phyloP scores from a whole-genome alignment of 2,888 invertebrate species.

The Scaptomyza tumidula region DNA sequence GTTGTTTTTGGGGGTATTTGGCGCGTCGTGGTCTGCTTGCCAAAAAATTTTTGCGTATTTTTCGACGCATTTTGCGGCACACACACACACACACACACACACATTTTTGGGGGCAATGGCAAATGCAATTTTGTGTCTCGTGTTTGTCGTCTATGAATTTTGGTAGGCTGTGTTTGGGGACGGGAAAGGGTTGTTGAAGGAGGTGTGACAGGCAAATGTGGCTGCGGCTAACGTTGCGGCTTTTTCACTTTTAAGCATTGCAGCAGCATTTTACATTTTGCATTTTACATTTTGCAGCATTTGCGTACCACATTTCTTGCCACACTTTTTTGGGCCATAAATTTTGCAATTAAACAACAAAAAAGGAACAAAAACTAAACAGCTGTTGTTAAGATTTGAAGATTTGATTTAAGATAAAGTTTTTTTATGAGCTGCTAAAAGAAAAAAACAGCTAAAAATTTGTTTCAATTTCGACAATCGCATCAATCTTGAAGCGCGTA shows the following conservation, averaged over 20 bases:
- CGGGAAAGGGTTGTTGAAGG: conserved; percentile 11
- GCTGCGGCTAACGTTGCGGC: conserved; percentile 69
- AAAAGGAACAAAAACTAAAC: conserved; percentile 18
- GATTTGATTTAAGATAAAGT: conserved; percentile 21
- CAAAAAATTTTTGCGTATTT: conserved; percentile 55
- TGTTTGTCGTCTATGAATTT: conserved; percentile 77
- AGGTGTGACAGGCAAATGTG: conserved; percentile 72
- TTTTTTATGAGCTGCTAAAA: no score
- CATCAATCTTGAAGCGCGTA: conserved; percentile 1
- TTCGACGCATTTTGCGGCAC: conserved; percentile 56
- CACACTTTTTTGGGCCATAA: conserved; percentile 49
- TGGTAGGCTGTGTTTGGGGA: conserved; percentile 19
- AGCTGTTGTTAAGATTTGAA: conserved; percentile 42
- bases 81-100: conserved; percentile 45
- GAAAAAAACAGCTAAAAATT: not conserved
- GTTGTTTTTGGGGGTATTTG: conserved; percentile 42
- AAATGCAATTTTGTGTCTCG: conserved; percentile 75
- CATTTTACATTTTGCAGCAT: conserved; percentile 57
- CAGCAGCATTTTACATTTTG: conserved; percentile 34
- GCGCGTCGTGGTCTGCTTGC: conserved; percentile 56
- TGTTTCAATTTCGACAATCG: not conserved
- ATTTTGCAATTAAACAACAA: conserved; percentile 63
- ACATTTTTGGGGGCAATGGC: conserved; percentile 7
- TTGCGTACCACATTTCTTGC: conserved; percentile 44
- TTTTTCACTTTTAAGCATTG: conserved; percentile 78